Evolutionary conservation across 2,113 vertebrate species (phyloP).

Genomic region (Cyanistes caeruleus): DNA sequence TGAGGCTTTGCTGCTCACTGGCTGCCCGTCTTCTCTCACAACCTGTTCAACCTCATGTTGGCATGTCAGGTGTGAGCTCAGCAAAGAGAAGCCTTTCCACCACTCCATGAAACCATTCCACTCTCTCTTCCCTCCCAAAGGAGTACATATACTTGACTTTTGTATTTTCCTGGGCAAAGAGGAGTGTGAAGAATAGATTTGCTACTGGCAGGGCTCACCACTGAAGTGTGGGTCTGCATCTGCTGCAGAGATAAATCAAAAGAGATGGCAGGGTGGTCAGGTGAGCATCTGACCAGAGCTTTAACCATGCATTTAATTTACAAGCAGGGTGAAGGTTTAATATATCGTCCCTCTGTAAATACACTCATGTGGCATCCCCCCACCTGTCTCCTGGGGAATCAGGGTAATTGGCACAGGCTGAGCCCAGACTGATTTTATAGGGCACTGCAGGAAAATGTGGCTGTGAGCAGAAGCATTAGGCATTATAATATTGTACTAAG

Average conservation of each 20-base stretch:
- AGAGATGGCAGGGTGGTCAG: background rate
- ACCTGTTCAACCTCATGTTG: background rate
- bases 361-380: background rate
- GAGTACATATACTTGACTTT: background rate
- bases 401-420: background rate
- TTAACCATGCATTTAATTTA: constrained; percentile 37
- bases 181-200: background rate
- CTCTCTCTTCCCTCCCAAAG: background rate
- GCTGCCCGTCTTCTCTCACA: background rate
- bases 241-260: constrained; percentile 49
- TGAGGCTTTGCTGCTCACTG: background rate
- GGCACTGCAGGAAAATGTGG: background rate
- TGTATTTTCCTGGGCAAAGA: background rate
- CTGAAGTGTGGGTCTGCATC: background rate
- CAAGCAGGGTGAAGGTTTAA: background rate
- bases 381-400: background rate
- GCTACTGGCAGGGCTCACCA: background rate
- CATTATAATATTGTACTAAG: rapidly evolving
- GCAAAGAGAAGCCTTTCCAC: background rate
- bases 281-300: background rate
- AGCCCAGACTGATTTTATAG: background rate
- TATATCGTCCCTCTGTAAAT: constrained; percentile 1
- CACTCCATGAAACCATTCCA: background rate
- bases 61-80: background rate
- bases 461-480: background rate